Base-by-base conservation (phyloP, 2,888 invertebrate genomes). In the Tipula vernalis region DNA sequence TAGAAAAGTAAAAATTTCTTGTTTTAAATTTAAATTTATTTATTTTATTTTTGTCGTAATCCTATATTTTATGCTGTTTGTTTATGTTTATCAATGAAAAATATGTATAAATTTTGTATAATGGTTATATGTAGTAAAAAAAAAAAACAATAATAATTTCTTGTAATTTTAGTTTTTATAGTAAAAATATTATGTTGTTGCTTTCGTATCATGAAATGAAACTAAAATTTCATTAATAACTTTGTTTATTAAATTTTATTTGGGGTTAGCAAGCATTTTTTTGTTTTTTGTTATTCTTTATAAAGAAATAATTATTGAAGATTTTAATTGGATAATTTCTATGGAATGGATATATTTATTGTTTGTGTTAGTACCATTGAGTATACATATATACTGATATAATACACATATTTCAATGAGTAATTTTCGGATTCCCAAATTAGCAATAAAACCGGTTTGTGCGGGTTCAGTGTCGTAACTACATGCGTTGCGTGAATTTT, bases 11-110 rank as follows among this genome's bases (percentile, higher is more conserved):
- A 28, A 71, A 71, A 71, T 71, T 28, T 71, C 71, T 71, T 71
- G 18, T 71, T 71, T 57, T 28, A 28, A 71, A 71, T 71, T 71
- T 71, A 71, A 71, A 71, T 71, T 71, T 71, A 51, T 51, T 51
- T 51, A 71, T 71, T 71, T 71, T 71, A 71, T 71, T 71, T 71
- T 71, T 71, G 71, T 71, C 71, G 71, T 71, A 71, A 71, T 71
- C 28, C 71, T 71, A 71, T 71, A 71, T 71, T 39, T 71, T 71
- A 71, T 71, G 28, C 71, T 71, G 71, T 71, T 71, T 71, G 71
- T 71, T 71, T 71, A 28, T 71, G 71, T 71, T 71, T 71, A 71
- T 71, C 71, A 71, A 71, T 71, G 71, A 71, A 71, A 57, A 57
- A 18, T 57, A 57, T 57, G 28, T 57, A 51, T 57, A 57, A 18